A percentile compares a stretch with the other conserved stretches of the same genome.
phyloP scores from a whole-genome alignment of 2,888 invertebrate species.

The Ochlodes sylvanus region DNA sequence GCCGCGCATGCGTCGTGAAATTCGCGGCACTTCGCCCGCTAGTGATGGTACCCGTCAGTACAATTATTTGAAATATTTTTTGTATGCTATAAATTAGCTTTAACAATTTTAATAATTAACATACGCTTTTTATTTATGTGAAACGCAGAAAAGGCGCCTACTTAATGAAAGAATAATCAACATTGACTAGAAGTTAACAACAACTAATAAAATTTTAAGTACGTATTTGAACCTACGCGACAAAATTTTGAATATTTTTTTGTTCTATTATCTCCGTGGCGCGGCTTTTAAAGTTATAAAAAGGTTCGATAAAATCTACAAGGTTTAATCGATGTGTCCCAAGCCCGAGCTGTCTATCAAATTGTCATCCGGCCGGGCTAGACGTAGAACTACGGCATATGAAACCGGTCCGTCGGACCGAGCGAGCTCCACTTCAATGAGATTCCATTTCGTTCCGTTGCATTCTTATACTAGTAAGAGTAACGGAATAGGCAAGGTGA shows the following conservation, averaged over 20 bases:
- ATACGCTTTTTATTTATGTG: too few relatives aligned
- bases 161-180: too few relatives aligned
- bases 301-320: slow-evolving; percentile 38
- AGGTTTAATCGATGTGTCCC: slow-evolving; percentile 44
- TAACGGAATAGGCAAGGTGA: slow-evolving; percentile 74
- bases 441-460: slow-evolving; percentile 82
- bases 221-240: too few relatives aligned
- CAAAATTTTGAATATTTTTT: too few relatives aligned
- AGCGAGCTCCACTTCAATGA: slow-evolving; percentile 77
- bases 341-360: slow-evolving; percentile 67
- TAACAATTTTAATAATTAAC: too few relatives aligned
- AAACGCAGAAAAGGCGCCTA: too few relatives aligned
- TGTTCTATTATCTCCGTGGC: not conserved
- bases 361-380: slow-evolving; percentile 70
- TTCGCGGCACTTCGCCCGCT: slow-evolving; percentile 54
- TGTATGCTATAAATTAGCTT: too few relatives aligned
- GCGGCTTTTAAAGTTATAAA: slow-evolving; percentile 13
- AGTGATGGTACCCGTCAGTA: slow-evolving; percentile 47
- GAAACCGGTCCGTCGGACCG: slow-evolving; percentile 74
- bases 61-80: too few relatives aligned
- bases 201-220: too few relatives aligned
- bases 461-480: slow-evolving; percentile 81
- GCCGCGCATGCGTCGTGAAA: slow-evolving; percentile 57
- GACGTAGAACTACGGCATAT: slow-evolving; percentile 64
- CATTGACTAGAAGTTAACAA: too few relatives aligned